Evolutionary conservation across 1,140 invertebrate genomes (phyloP).

Genomic region (Sitodiplosis mosellana): DNA sequence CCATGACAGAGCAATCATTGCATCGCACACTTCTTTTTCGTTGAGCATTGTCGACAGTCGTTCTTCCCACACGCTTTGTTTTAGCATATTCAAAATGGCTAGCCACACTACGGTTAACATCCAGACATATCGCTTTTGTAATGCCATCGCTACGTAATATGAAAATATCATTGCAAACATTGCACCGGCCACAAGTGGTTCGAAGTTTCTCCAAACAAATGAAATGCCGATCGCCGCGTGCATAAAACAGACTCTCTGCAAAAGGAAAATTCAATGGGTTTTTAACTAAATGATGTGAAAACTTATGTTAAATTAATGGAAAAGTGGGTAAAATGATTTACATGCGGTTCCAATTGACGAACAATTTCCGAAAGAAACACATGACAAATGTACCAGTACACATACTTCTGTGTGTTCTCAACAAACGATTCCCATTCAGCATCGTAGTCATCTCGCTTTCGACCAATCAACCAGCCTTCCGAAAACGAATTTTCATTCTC

Average conservation of each 20-base stretch:
- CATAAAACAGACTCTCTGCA: background rate
- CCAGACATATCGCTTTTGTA: slow-evolving; percentile 17
- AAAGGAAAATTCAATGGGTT: background rate
- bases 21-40: slow-evolving; percentile 20
- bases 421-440: slow-evolving; percentile 33
- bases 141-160: background rate
- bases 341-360: slow-evolving; percentile 17
- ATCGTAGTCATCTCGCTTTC: slow-evolving; percentile 30
- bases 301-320: slow-evolving; percentile 16
- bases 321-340: slow-evolving; percentile 14
- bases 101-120: slow-evolving; percentile 21
- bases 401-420: slow-evolving; percentile 20
- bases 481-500: slow-evolving; percentile 7
- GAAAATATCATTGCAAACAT: background rate
- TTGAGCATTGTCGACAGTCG: slow-evolving; percentile 6
- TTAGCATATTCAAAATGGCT: slow-evolving; percentile 19
- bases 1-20: slow-evolving; percentile 31
- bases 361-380: slow-evolving; percentile 23
- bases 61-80: slow-evolving; percentile 14
- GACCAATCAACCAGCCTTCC: slow-evolving; percentile 25
- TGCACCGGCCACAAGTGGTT: background rate
- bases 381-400: slow-evolving; percentile 26
- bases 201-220: background rate
- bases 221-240: background rate
- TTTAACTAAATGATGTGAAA: background rate